Base-by-base conservation (phyloP, 1,140 invertebrate genomes). In the Mamestra configurata region DNA sequence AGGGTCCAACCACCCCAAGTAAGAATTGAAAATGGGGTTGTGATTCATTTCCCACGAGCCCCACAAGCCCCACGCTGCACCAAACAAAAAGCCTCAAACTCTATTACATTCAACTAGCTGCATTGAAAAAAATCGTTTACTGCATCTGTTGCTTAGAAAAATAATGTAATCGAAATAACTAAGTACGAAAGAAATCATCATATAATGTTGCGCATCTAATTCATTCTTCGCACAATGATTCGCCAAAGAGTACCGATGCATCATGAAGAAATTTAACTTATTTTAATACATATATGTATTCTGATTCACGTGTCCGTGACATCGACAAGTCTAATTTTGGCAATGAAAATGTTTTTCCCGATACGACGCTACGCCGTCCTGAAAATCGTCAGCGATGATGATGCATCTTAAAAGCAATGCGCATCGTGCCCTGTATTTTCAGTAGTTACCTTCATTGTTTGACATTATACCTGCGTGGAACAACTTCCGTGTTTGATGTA, bases 1-100 rank as follows among this genome's bases (percentile, higher is more conserved):
- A 88, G 87, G 84, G 87, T 88, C 82, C 72, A 81, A 83, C 81
- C 89, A 86, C 90, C 90, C 90, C 90, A 79, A 90, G 84, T 82
- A 77, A 85, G 89, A 93, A 93, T 92, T 93, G 90, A 91, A 93
- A 94, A 94, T 93, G 89, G 93, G 93, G 92, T 94, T 93, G 92
- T 94, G 93, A 94, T 93, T 94, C 93, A 93, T 93, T 94, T 94
- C 93, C 88, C 91, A 93, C 91, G 89, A 91, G 86, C 88, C 87
- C 88, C 91, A 93, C 91, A 88, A 91, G 86, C 88, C 87, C 89
- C 86, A 85, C 86, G 84, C 82, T 80, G 83, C 83, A 82, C 88
- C 82, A 78, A 80, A 82, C 82, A 83, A 86, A 89, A 92, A 89
- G 85, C 86, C 84, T 87, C 86, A 83, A 90, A 92, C 88, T 88